Base-by-base conservation (phyloP, 2,888 invertebrate genomes). In the Apamea epomidion region DNA sequence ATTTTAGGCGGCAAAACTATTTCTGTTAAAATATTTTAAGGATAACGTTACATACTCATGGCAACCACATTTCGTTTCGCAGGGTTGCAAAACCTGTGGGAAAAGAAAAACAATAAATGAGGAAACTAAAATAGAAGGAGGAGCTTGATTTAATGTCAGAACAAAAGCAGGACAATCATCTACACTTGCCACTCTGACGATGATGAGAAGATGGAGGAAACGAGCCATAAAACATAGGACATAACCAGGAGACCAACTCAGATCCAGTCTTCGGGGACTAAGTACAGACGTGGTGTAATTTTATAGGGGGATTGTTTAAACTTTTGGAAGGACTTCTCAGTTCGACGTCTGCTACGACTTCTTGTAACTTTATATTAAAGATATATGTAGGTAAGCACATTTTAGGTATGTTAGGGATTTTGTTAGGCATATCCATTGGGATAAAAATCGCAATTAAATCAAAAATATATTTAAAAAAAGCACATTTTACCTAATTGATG, bases 61-160 rank as follows among this genome's bases (percentile, higher is more conserved):
- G 82, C 94, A 94, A 5, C 94, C 95, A 88, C 95, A 95, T 87
- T 88, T 91, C 51, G 90, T 82, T 58, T 91, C 86, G 71, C 93
- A 93, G n/a, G 14, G 67, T 12, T 71, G 48, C 14, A n/a, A 16
- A 29, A 71, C n/a, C 87, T 86, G 81, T 16, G 10, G 25, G 10
- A 58, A 64, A 67, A 65, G 14, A 65, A 74, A 14, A 71, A 37
- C 32, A 29, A 37, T 60, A 16, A 16, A 65, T 8, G 51, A 10
- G 25, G 14, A 64, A 21, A 45, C 14, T 25, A n/a, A 42, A 42
- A 10, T 0, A n/a, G 10, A 65, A 18, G 5, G 0, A 48, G 1
- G 14, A 37, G 1, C 14, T 71, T n/a, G 14, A 21, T 29, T 72
- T 54, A 65, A 58, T 12, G 29, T n/a, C 10, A 14, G 25, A 12